Evolutionary conservation across 23 tunicate genomes (phyloP), one percentile per base, ranked within the genome.

Genomic region (Halocynthia aurantium): DNA sequence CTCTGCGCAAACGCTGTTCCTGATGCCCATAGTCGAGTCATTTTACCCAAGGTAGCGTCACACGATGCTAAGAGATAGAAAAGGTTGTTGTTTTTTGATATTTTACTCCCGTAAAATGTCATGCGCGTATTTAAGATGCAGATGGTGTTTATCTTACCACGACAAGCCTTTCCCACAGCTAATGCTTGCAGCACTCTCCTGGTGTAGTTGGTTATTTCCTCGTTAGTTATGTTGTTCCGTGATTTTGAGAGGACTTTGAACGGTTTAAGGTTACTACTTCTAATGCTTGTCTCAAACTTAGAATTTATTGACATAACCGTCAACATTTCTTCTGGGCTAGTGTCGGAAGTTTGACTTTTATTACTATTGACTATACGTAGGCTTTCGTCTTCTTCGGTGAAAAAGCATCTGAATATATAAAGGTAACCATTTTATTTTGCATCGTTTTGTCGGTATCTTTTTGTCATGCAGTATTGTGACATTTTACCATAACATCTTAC

Each of bases 1-100:
- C 49, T 20, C 22, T 49, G 70, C 15, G 70, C 22, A 40, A 40
- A 5, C 31, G 10, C 31, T 65, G 70, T 65, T 20, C 70, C 70
- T 8, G 31, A 49, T 10, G 70, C 70, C 70, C 70, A 65, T 6
- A 65, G 70, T 65, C 70, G 22, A 20, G 70, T 65, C 10, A 49
- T 49, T 15, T 65, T 40, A 15, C 31, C 31, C 70, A 65, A 15
- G 9, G 70, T 65, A 49, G 22, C 31, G 22, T 65, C 70, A 65
- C 70, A 65, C 22, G 22, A 49, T 65, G 15, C 63, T 58, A n/a
- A 2, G 17, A 58, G 15, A 58, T 31, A 31, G 44, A 31, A 31
- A 31, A 31, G 44, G 44, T 31, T 31, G 44, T 31, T 31, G 44
- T 31, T 31, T 31, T 0, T 31, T 31, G 44, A 31, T 31, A 31